A percentile compares a stretch with the other conserved stretches of the same genome.
These are phyloP conservation scores for Melitaea athalia DNA, from an alignment of 2,888 invertebrate species.

Conservation along the genomic window DNA sequence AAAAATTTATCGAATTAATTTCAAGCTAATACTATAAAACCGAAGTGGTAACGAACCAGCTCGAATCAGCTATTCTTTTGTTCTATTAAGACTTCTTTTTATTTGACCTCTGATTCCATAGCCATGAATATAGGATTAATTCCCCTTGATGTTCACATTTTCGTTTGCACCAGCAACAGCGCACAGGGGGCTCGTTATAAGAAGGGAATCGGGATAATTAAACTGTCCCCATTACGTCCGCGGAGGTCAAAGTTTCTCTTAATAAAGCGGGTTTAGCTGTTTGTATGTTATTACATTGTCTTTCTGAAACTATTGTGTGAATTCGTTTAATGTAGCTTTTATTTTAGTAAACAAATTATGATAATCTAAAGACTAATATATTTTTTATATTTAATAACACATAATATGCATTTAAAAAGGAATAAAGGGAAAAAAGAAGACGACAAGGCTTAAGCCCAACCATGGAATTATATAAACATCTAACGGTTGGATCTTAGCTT, in stretches of 20 bases:
- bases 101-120: neutral
- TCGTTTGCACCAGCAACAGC: constrained; percentile 42
- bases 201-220: constrained; percentile 57
- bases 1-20: constrained; percentile 1
- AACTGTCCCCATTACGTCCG: constrained; percentile 48
- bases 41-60: constrained; percentile 3
- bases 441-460: no score
- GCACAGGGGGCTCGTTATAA: constrained; percentile 53
- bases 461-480: no score
- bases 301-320: neutral
- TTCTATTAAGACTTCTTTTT: constrained; percentile 1
- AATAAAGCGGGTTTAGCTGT: constrained; percentile 5
- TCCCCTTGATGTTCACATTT: constrained; percentile 1
- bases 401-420: no score
- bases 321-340: neutral
- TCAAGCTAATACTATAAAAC: neutral
- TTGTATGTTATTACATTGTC: neutral
- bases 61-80: constrained; percentile 4
- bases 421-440: no score
- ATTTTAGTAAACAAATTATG: neutral
- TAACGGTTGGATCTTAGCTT: no score
- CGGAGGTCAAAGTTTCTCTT: constrained; percentile 3
- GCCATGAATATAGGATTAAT: constrained; percentile 7
- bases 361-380: no score
- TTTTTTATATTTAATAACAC: no score